Conservation (phyloP, 2,113 vertebrate species). For the Helogale parvula region DNA sequence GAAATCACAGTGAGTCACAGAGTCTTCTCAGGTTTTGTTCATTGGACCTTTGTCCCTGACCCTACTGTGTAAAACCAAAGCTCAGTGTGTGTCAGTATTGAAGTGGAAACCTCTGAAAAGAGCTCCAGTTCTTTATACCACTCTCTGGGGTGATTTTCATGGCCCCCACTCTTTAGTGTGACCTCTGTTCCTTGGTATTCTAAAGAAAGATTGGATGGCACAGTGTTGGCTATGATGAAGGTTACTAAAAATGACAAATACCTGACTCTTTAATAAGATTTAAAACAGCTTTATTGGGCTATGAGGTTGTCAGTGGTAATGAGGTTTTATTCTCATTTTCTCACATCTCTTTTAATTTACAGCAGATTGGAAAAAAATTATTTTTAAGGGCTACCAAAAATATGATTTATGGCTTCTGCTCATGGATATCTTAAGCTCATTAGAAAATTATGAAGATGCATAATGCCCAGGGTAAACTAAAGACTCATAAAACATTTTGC, state of each 20-base stretch:
- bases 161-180: background rate
- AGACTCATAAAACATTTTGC: conserved; percentile 78
- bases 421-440: conserved; percentile 71
- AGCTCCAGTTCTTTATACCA: background rate
- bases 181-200: conserved; percentile 69
- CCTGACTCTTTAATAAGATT: conserved; percentile 72
- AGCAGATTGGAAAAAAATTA: conserved; percentile 65
- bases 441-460: conserved; percentile 77
- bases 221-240: conserved; percentile 55
- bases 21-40: background rate
- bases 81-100: conserved; percentile 45
- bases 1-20: background rate
- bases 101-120: conserved; percentile 13
- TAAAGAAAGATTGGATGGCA: conserved; percentile 50
- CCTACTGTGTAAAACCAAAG: conserved; percentile 32
- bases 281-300: conserved; percentile 73
- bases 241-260: conserved; percentile 76
- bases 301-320: conserved; percentile 72
- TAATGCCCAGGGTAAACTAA: conserved; percentile 76
- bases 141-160: conserved; percentile 28
- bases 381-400: conserved; percentile 67
- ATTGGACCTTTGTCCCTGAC: background rate
- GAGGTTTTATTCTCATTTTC: conserved; percentile 78
- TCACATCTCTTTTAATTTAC: conserved; percentile 74
- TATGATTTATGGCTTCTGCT: conserved; percentile 77